Evolutionary conservation across 2,888 invertebrate species (phyloP).

Genomic region (Adelphocoris suturalis): DNA sequence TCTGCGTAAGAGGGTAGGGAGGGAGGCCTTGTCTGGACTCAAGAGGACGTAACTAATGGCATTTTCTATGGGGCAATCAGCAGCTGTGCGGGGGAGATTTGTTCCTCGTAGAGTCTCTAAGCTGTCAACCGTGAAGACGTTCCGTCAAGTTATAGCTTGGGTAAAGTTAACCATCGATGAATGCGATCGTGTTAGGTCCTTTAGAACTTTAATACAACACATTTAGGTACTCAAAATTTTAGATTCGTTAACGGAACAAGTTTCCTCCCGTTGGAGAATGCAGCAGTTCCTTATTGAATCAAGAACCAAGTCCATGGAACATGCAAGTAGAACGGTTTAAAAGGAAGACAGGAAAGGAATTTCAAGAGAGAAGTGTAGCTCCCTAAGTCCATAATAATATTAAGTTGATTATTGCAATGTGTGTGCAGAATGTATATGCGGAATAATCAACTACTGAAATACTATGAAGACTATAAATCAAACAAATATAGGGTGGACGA

Average conservation of each 20-base stretch:
- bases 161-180: not conserved
- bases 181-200: too few species aligned
- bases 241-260: not conserved
- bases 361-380: too few species aligned
- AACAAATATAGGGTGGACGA: too few species aligned
- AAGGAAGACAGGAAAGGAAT: too few species aligned
- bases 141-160: not conserved
- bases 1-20: conserved; percentile 18
- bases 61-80: conserved; percentile 70
- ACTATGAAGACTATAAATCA: too few species aligned
- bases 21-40: conserved; percentile 29
- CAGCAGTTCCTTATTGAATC: too few species aligned
- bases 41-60: conserved; percentile 70
- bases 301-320: not conserved
- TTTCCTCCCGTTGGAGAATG: too few species aligned
- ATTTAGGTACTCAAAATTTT: not conserved
- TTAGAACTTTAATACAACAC: not conserved
- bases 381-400: too few species aligned
- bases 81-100: conserved; percentile 56
- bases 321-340: too few species aligned
- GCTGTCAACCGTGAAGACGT: conserved; percentile 47
- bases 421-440: too few species aligned
- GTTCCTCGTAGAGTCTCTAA: not conserved
- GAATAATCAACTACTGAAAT: too few species aligned
- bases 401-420: too few species aligned